phyloP scores from a whole-genome alignment of 2,797 vertebrate genomes.

The Rhincodon typus region DNA sequence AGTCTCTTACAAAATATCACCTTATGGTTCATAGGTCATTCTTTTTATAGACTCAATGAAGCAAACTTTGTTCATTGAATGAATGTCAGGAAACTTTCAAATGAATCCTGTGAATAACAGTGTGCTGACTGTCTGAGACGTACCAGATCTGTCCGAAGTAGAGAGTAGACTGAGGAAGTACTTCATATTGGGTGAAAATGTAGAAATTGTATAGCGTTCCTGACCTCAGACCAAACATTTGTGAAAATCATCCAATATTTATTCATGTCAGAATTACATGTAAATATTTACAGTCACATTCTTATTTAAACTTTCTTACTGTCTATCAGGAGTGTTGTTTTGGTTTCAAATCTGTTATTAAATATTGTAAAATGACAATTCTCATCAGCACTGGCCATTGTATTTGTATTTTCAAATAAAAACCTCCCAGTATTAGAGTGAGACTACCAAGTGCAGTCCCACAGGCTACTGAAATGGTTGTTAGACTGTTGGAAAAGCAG shows the following conservation, averaged over 20 bases:
- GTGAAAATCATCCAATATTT: not conserved
- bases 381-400: not conserved
- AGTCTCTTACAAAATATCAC: not conserved
- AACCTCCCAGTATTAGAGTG: not conserved
- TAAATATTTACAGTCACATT: not conserved
- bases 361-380: not conserved
- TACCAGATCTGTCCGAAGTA: not conserved
- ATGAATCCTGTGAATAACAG: not conserved
- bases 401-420: not conserved
- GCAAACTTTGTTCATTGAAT: not conserved
- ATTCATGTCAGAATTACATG: not conserved
- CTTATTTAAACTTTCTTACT: not conserved
- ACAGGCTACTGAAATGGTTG: not conserved
- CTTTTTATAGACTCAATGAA: not conserved
- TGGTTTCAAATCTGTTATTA: slow-evolving; percentile 16
- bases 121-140: not conserved
- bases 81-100: not conserved
- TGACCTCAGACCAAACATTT: not conserved
- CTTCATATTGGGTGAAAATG: not conserved
- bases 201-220: not conserved
- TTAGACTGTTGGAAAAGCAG: not conserved
- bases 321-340: not conserved
- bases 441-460: not conserved
- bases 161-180: not conserved
- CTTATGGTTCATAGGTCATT: not conserved